These are phyloP conservation scores for Anguilla anguilla DNA, from an alignment of 2,797 vertebrate genomes.

Conservation along the genomic window DNA sequence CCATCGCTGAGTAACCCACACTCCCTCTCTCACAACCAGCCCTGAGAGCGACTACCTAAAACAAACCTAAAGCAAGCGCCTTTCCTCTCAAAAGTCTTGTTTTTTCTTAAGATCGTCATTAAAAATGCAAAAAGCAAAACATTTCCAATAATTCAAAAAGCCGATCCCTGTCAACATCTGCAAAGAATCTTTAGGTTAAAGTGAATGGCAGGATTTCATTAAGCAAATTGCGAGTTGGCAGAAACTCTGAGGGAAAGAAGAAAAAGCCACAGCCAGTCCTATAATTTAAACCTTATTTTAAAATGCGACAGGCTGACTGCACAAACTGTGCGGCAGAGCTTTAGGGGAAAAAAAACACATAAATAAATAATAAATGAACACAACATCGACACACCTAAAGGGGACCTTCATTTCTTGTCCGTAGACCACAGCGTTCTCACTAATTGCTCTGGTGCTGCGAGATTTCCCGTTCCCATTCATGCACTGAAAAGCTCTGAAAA, in stretches of 20 bases:
- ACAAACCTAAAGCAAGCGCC: slow-evolving; percentile 59
- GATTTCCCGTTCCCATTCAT: slow-evolving; percentile 54
- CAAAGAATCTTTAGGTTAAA: slow-evolving; percentile 94
- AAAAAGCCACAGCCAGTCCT: slow-evolving; percentile 92
- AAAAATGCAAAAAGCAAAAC: slow-evolving; percentile 77
- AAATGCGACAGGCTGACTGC: slow-evolving; percentile 85
- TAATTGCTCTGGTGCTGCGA: slow-evolving; percentile 52
- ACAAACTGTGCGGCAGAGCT: slow-evolving; percentile 55
- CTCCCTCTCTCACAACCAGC: slow-evolving; percentile 53
- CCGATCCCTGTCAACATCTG: slow-evolving; percentile 91
- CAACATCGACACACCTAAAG: slow-evolving; percentile 40
- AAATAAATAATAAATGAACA: slow-evolving; percentile 55
- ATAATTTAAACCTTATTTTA: slow-evolving; percentile 99
- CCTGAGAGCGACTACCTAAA: slow-evolving; percentile 66
- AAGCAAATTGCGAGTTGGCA: slow-evolving; percentile 99
- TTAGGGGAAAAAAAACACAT: slow-evolving; percentile 54
- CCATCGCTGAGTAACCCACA: slow-evolving; percentile 70
- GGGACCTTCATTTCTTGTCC: slow-evolving; percentile 42
- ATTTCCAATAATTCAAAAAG: slow-evolving; percentile 86
- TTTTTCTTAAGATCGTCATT: slow-evolving; percentile 59
- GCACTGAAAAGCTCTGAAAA: slow-evolving; percentile 46
- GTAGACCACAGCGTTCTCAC: slow-evolving; percentile 44
- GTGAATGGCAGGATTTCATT: slow-evolving; percentile 98
- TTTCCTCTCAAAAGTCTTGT: slow-evolving; percentile 53
- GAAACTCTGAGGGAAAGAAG: slow-evolving; percentile 94